Conservation (phyloP, 2,113 vertebrate genomes). For the Paratilapia polleni region DNA sequence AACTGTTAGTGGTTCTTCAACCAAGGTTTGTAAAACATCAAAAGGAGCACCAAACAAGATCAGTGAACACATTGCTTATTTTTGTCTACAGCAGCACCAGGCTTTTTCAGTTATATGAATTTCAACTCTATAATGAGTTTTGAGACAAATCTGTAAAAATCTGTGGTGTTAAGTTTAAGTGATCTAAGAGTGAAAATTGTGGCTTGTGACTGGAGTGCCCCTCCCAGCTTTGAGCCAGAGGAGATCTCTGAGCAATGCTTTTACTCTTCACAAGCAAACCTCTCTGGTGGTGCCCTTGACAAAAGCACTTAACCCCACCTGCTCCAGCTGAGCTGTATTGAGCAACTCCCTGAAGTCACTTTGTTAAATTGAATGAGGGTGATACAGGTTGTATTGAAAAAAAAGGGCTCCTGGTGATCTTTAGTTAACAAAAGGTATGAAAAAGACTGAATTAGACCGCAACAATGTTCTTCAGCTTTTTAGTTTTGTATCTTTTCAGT, state of each 20-base stretch:
- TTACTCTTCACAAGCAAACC: neutral
- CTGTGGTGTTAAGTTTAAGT: neutral
- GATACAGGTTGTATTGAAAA: constrained; percentile 24
- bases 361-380: constrained; percentile 59
- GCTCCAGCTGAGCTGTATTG: constrained; percentile 47
- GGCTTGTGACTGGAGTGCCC: neutral
- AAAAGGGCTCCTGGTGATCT: constrained; percentile 15
- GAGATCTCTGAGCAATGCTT: constrained; percentile 7
- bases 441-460: neutral
- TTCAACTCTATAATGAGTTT: constrained; percentile 20
- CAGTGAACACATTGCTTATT: neutral
- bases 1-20: neutral
- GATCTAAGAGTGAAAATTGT: neutral
- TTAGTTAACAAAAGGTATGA: constrained; percentile 21
- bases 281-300: constrained; percentile 47
- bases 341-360: constrained; percentile 50
- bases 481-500: neutral
- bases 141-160: constrained; percentile 4
- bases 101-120: neutral
- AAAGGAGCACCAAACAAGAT: neutral
- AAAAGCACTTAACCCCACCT: constrained; percentile 59
- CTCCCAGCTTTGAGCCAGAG: neutral
- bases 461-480: neutral
- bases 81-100: neutral
- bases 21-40: neutral